Percentiles rank a stretch among this genome's conserved stretches.
Evolutionary conservation across 2,888 invertebrate species (phyloP).

Genomic region (Chaetogeoica ovagalla): DNA sequence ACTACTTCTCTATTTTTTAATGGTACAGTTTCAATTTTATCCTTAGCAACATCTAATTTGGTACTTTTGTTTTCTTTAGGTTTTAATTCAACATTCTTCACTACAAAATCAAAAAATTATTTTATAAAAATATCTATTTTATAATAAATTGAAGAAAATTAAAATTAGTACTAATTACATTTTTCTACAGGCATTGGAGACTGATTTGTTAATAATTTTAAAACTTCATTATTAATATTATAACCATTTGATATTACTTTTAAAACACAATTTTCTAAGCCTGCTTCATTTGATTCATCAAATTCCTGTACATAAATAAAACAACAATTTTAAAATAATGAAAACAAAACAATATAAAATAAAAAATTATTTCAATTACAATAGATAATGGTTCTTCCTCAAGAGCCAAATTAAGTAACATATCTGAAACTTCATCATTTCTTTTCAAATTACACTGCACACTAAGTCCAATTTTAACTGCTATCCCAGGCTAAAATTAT

Average conservation of each 20-base stretch:
- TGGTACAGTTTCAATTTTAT: neutral
- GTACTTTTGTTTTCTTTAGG: neutral
- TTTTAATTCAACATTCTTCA: neutral
- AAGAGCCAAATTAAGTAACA: neutral
- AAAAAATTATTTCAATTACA: conserved; percentile 19
- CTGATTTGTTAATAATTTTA: neutral
- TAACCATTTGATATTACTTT: conserved; percentile 29
- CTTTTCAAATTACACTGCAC: neutral
- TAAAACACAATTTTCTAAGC: conserved; percentile 25
- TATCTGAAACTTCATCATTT: neutral
- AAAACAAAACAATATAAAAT: neutral
- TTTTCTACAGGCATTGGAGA: neutral
- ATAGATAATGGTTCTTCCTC: neutral
- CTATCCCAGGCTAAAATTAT: conserved; percentile 9
- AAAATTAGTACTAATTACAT: neutral
- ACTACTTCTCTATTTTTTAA: conserved; percentile 19
- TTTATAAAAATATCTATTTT: neutral
- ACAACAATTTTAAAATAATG: neutral
- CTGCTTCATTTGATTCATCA: conserved; percentile 4
- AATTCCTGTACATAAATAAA: conserved; percentile 17
- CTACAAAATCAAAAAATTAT: conserved; percentile 9
- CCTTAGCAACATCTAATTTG: neutral
- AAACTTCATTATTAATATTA: conserved; percentile 18
- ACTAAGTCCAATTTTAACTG: conserved; percentile 13
- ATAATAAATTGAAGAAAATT: neutral